A percentile compares a stretch with the other conserved stretches of the same genome.
Conservation (phyloP, 1,140 invertebrate species). For the Macrostomum lignano region DNA sequence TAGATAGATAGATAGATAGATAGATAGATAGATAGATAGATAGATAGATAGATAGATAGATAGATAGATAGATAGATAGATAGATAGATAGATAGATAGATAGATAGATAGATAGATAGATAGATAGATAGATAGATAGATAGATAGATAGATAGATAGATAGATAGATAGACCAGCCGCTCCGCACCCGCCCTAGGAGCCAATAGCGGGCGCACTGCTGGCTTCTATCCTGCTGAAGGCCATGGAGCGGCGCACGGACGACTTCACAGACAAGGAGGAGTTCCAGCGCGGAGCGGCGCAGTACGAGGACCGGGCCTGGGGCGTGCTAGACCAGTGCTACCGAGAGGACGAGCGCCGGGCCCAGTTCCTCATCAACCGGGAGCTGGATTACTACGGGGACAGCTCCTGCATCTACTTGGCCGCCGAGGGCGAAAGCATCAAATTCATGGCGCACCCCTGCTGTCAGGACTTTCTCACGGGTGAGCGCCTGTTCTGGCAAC, state of each 20-base stretch:
- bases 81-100: too few relatives aligned
- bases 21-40: too few relatives aligned
- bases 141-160: too few relatives aligned
- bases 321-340: constrained; percentile 22
- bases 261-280: constrained; percentile 7
- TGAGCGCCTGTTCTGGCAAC: too few relatives aligned
- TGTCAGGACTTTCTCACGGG: constrained; percentile 8
- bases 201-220: constrained; percentile 18
- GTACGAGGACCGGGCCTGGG: constrained; percentile 6
- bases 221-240: constrained; percentile 15
- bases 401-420: constrained; percentile 5
- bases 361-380: constrained; percentile 14
- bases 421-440: constrained; percentile 4
- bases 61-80: too few relatives aligned
- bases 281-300: not conserved
- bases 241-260: constrained; percentile 9
- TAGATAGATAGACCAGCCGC: too few relatives aligned
- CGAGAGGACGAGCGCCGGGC: constrained; percentile 17
- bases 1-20: too few relatives aligned
- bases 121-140: too few relatives aligned
- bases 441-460: constrained; percentile 7
- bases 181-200: too few relatives aligned
- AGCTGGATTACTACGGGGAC: constrained; percentile 9
- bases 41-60: too few relatives aligned
- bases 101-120: too few relatives aligned